phyloP scores from a whole-genome alignment of 2,113 vertebrate genomes.

The Chloropsis cyanopogon region DNA sequence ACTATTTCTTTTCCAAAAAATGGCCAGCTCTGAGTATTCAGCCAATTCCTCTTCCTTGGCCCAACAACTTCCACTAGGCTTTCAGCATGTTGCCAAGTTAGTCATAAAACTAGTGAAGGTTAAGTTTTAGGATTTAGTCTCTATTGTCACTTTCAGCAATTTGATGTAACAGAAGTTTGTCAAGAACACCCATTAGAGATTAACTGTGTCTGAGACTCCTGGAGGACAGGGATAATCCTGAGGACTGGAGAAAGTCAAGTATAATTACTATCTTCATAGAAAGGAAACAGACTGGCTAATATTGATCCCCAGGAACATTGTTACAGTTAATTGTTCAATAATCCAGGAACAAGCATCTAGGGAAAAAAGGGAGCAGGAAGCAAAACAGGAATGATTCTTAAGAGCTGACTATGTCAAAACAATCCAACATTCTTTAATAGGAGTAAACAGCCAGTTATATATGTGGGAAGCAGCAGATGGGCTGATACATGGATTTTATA shows the following conservation, averaged over 20 bases:
- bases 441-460: neutral
- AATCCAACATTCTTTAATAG: neutral
- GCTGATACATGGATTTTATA: neutral
- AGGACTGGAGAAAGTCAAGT: neutral
- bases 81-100: neutral
- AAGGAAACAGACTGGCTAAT: neutral
- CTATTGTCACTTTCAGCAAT: neutral
- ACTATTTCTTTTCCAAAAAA: neutral
- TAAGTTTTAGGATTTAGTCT: neutral
- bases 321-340: neutral
- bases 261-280: neutral
- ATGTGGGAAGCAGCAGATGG: neutral
- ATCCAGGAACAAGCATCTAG: neutral
- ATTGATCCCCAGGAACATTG: neutral
- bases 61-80: neutral
- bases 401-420: neutral
- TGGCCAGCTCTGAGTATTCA: neutral
- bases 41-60: neutral
- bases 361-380: neutral
- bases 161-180: neutral
- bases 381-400: neutral
- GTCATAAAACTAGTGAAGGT: neutral
- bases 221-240: neutral
- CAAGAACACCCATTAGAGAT: neutral
- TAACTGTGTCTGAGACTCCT: neutral